A percentile compares a stretch with the other conserved stretches of the same genome.
These are phyloP conservation scores for Dendrocincla fuliginosa DNA, from an alignment of 2,797 vertebrate species.

Conservation along the genomic window DNA sequence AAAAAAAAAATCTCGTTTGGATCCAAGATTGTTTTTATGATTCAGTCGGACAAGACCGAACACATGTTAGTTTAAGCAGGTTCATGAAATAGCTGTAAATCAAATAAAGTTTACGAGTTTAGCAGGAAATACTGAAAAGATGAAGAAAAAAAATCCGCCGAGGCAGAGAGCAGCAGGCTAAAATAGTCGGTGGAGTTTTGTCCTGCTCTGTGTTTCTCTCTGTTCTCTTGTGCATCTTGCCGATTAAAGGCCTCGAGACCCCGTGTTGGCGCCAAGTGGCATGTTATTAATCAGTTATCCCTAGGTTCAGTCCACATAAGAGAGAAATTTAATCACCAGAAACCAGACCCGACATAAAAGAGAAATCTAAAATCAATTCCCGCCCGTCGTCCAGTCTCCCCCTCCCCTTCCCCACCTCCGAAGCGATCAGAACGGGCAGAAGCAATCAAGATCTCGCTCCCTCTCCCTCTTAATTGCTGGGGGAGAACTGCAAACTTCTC, in stretches of 20 bases:
- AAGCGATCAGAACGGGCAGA: neutral
- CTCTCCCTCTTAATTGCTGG: neutral
- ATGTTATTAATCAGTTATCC: conserved; percentile 76
- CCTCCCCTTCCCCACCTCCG: neutral
- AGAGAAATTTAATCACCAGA: conserved; percentile 74
- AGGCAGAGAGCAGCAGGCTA: conserved; percentile 9
- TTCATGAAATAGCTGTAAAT: conserved; percentile 76
- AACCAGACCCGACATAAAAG: conserved; percentile 73
- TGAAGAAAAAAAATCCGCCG: neutral
- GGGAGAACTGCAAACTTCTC: neutral
- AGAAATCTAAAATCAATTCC: conserved; percentile 70
- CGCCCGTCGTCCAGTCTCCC: neutral
- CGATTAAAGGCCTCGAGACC: conserved; percentile 71
- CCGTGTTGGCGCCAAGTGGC: conserved; percentile 72
- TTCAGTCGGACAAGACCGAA: conserved; percentile 73
- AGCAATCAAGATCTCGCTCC: conserved; percentile 10
- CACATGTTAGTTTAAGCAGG: conserved; percentile 74
- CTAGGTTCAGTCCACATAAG: conserved; percentile 64
- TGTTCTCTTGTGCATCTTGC: conserved; percentile 59
- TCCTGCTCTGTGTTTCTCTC: conserved; percentile 64
- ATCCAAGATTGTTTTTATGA: conserved; percentile 70
- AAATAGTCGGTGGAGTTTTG: conserved; percentile 18
- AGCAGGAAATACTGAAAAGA: conserved; percentile 75
- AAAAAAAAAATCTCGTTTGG: conserved; percentile 8
- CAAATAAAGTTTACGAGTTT: conserved; percentile 78